phyloP scores from a whole-genome alignment of 2,113 vertebrate genomes.

The Ovis aries region ARS-UI_Ramb_v3.0 NC_056060.1:53650501-53651000 shows the following conservation, averaged over 20 bases:
- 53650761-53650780: too few relatives aligned
- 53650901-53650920: not conserved
- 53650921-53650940: not conserved
- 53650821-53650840: too few relatives aligned
- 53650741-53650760: too few relatives aligned
- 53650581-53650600: not conserved
- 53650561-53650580: not conserved
- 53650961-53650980: not conserved
- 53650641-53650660: too few relatives aligned
- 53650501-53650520: not conserved
- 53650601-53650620: not conserved
- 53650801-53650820: rapidly evolving
- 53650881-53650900: not conserved
- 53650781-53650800: too few relatives aligned
- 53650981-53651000: not conserved
- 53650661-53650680: too few relatives aligned
- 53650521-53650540: not conserved
- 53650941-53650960: not conserved
- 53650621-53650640: not conserved
- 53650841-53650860: too few relatives aligned
- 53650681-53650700: too few relatives aligned
- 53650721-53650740: too few relatives aligned
- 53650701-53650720: too few relatives aligned
- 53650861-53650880: not conserved
- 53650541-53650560: not conserved